Evolutionary conservation across 2,113 vertebrate species (phyloP), one percentile per base, ranked within the genome.

Genomic region (Phyllopteryx taeniolatus): DNA sequence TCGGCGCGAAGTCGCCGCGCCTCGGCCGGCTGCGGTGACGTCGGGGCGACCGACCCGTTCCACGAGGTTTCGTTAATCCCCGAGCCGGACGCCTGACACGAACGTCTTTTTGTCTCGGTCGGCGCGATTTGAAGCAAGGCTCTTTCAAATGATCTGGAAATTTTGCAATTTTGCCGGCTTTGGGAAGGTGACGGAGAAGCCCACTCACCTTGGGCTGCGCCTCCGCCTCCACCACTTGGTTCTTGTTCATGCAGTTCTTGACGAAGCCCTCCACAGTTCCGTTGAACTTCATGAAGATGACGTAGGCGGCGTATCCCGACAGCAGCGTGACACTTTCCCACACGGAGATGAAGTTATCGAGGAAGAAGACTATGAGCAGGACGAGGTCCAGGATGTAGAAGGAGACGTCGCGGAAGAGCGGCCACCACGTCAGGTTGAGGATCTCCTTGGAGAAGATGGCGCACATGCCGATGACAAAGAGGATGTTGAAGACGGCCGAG

Each of bases 401-500:
- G 79, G 95, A 95, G 78, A 98, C 96, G 77, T 98, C 97, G 44
- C 97, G 93, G 90, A 99, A 98, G 33, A 98, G 96, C 0, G 97
- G 97, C 97, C 97, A 99, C 97, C 97, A 99, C 0, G 97, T 99
- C 54, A 99, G 89, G 89, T 97, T 96, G 80, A 99, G 92, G 84
- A 98, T 96, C 90, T 99, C 96, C 88, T 92, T 96, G 76, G 97
- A 99, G 93, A 99, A 99, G 74, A 98, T 93, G 85, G 96, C 97
- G 72, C 97, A 99, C 97, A 99, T 99, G 79, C 97, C 97, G 70
- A 99, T 99, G 80, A 98, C 97, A 33, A 99, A 99, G 67, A 99
- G 92, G 88, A 99, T 98, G 87, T 99, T 98, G 93, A 99, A 99
- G 75, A 99, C 97, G 0, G 97, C 97, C 1, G 97, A 99, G 80